These are phyloP conservation scores for Okamejei kenojei DNA, from an alignment of 2,797 vertebrate species.

Conservation along the genomic window DNA sequence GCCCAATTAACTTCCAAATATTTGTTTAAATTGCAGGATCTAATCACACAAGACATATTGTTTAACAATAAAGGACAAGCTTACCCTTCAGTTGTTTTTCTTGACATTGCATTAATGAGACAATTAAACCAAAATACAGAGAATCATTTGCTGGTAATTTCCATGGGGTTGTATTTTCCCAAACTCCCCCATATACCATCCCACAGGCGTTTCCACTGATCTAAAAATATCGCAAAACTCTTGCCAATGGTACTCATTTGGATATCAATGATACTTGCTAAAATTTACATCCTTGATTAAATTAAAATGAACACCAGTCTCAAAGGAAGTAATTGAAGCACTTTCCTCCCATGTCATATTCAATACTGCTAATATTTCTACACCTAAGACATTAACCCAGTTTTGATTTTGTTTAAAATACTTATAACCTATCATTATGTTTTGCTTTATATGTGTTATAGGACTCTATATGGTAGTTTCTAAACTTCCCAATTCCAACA, in stretches of 20 bases:
- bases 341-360: neutral
- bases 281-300: no score
- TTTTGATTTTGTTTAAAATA: neutral
- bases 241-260: no score
- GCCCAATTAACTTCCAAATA: conserved; percentile 52
- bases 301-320: no score
- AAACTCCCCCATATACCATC: no score
- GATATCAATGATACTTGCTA: no score
- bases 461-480: neutral
- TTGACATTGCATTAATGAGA: neutral
- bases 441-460: neutral
- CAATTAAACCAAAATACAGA: no score
- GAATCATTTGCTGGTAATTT: no score
- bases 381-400: neutral
- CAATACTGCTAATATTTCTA: neutral
- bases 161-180: no score
- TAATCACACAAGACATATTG: conserved; percentile 53
- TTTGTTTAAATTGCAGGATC: conserved; percentile 49
- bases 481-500: no score
- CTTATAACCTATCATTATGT: neutral
- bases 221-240: no score
- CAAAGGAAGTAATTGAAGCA: neutral
- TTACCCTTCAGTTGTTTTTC: neutral
- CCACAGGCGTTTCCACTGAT: no score
- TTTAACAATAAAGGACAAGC: conserved; percentile 41